Evolutionary conservation across 1,140 invertebrate species (phyloP).

Genomic region (Ctenoplectra terminalis): DNA sequence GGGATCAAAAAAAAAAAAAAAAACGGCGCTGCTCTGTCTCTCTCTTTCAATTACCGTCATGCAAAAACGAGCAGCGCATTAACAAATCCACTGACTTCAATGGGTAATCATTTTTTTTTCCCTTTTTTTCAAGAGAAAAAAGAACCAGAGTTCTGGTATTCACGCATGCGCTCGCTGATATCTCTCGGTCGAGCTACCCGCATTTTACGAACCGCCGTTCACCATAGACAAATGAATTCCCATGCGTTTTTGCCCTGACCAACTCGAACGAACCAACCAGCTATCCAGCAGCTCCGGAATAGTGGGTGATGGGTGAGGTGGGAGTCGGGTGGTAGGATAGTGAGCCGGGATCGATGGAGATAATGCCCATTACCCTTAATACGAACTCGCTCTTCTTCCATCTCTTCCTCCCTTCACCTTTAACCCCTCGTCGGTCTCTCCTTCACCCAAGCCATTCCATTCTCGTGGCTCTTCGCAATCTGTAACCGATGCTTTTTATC

Average conservation of each 20-base stretch:
- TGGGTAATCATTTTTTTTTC: slow-evolving; percentile 25
- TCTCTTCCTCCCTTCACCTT: slow-evolving; percentile 55
- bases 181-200: slow-evolving; percentile 38
- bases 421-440: slow-evolving; percentile 46
- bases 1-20: neutral
- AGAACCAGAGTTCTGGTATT: neutral
- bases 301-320: slow-evolving; percentile 62
- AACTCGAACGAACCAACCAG: slow-evolving; percentile 71
- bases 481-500: slow-evolving; percentile 77
- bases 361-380: slow-evolving; percentile 79
- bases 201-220: slow-evolving; percentile 60
- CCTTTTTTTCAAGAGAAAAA: slow-evolving; percentile 28
- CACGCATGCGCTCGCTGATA: slow-evolving; percentile 48
- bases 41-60: slow-evolving; percentile 23
- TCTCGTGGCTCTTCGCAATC: slow-evolving; percentile 71
- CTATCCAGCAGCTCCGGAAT: slow-evolving; percentile 53
- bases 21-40: neutral
- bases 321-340: slow-evolving; percentile 61
- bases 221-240: slow-evolving; percentile 74
- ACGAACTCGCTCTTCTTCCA: slow-evolving; percentile 72
- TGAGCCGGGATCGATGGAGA: slow-evolving; percentile 74
- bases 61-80: slow-evolving; percentile 35
- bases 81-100: slow-evolving; percentile 40
- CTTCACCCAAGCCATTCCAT: slow-evolving; percentile 61
- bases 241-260: slow-evolving; percentile 77